These are phyloP conservation scores for Lasioglossum pauxillum DNA, from an alignment of 2,888 invertebrate genomes.

Conservation along the genomic window DNA sequence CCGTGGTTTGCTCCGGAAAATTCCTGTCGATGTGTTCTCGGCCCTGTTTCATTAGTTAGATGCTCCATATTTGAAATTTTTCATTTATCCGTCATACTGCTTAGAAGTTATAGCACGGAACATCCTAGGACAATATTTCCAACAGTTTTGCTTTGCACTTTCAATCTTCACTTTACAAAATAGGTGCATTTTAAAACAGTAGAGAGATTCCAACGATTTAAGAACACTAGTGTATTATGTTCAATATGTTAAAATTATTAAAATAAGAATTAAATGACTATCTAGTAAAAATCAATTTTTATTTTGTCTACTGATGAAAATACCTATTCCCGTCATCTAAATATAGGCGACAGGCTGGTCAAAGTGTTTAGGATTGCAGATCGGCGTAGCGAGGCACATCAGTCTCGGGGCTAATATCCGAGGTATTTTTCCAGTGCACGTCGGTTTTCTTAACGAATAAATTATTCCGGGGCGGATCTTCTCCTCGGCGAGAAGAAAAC, in stretches of 20 bases:
- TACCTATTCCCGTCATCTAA: neutral
- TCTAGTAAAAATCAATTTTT: too few species aligned
- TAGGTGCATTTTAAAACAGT: too few species aligned
- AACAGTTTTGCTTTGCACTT: too few species aligned
- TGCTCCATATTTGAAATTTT: neutral
- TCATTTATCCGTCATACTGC: neutral
- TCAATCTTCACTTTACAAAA: too few species aligned
- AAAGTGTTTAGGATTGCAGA: neutral
- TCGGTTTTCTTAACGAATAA: conserved; percentile 25
- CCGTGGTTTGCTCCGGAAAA: neutral
- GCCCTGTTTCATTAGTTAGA: neutral
- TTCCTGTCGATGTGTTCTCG: neutral
- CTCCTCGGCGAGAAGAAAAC: neutral
- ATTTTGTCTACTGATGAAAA: neutral
- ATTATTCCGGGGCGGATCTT: conserved; percentile 34
- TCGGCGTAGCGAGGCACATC: neutral
- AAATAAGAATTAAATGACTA: too few species aligned
- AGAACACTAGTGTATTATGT: too few species aligned
- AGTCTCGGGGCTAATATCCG: conserved; percentile 13
- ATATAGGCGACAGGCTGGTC: neutral
- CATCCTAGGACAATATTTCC: too few species aligned
- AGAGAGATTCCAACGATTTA: too few species aligned
- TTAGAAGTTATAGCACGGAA: neutral
- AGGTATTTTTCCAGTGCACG: conserved; percentile 38
- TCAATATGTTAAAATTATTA: too few species aligned